phyloP scores from a whole-genome alignment of 2,113 vertebrate genomes.

The Rhadina sibilatrix region DNA sequence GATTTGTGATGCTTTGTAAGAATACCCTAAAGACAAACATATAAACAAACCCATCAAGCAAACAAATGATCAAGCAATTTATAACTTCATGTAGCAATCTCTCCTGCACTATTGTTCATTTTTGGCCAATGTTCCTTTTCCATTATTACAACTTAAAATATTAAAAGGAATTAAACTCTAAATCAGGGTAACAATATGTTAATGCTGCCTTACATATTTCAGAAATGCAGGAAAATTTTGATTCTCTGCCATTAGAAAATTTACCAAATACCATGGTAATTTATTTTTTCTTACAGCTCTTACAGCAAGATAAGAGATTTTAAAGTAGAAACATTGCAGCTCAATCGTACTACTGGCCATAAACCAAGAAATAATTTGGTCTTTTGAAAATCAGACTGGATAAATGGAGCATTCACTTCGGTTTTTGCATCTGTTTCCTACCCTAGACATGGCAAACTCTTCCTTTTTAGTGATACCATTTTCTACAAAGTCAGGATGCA shows the following conservation, averaged over 20 bases:
- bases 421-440: background rate
- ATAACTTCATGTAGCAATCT: background rate
- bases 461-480: background rate
- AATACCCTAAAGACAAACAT: background rate
- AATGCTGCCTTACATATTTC: background rate
- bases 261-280: background rate
- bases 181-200: accelerated
- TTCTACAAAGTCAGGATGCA: background rate
- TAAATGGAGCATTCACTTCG: background rate
- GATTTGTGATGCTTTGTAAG: background rate
- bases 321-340: background rate
- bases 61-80: background rate
- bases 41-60: background rate
- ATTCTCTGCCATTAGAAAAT: background rate
- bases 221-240: background rate
- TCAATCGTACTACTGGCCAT: background rate
- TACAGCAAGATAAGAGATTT: background rate
- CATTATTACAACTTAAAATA: background rate
- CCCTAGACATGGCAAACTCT: background rate
- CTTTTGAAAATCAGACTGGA: background rate
- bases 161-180: background rate
- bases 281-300: background rate
- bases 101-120: background rate
- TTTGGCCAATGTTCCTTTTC: background rate
- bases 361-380: background rate